Conservation (phyloP, 2,888 invertebrate genomes). For the Pocota personata region DNA sequence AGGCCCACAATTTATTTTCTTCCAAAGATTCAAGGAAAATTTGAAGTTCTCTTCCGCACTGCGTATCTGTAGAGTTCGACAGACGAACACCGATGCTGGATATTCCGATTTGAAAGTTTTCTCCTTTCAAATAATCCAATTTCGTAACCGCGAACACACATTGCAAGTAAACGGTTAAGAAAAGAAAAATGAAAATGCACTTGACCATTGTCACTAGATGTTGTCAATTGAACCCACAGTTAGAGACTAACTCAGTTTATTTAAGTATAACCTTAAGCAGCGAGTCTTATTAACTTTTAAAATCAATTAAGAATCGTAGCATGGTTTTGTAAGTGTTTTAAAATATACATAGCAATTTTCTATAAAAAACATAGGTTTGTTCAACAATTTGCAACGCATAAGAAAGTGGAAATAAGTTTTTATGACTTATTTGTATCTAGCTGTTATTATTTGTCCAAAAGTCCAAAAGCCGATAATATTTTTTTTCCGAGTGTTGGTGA, state of each 20-base stretch:
- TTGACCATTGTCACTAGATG: background rate
- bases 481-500: no score
- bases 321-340: no score
- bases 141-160: background rate
- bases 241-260: background rate
- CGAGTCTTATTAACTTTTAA: no score
- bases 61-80: background rate
- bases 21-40: background rate
- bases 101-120: background rate
- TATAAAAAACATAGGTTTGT: no score
- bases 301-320: no score
- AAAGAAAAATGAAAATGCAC: background rate
- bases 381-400: no score
- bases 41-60: background rate
- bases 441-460: no score
- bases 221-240: background rate
- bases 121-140: background rate
- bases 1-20: background rate
- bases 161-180: background rate
- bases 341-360: no score
- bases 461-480: no score
- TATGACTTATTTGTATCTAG: no score
- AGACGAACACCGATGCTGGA: background rate
- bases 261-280: no score
- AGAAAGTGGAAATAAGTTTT: no score